Base-by-base conservation (phyloP, 1,140 invertebrate genomes). In the Pemphigus obesinymphae region DNA sequence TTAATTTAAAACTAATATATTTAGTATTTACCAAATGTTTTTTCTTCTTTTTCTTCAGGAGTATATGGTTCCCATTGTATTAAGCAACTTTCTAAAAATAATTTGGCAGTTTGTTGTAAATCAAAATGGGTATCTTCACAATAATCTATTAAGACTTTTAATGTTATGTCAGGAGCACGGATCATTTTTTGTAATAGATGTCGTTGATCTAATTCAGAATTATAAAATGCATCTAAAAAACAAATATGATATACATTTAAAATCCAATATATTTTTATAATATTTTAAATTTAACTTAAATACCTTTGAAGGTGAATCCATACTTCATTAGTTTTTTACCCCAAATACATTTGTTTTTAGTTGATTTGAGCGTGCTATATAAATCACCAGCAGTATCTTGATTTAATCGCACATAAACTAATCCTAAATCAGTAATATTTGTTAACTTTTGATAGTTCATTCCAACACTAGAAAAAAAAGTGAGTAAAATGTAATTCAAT, bases 61-160 rank as follows among this genome's bases (percentile, higher is more conserved):
- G 85, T 85, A 37, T 73, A 84, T n/a, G 88, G 87, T 80, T 85
- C 83, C 88, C 88, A 89, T 11, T 83, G 84, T 81, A 85, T 85
- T 40, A 88, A 50, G 37, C 86, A 68, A 7, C 84, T 84, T 84
- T 87, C 76, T 23, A 89, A 82, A 82, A 87, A 88, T 31, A 85
- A 82, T n/a, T 86, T 82, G 2, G 87, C 85, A 40, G 87, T 88
- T 63, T 87, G 85, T 75, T 87, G 84, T 3, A 83, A 31, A 76
- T 87, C 83, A 73, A 88, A 86, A 6, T 84, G 83, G 72, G 88
- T 87, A 82, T 85, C 84, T 6, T 26, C 23, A 55, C 87, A 88
- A 68, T 86, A 88, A 13, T 88, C 85, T 72, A 84, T 75, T 34
- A 88, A 80, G 7, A 87, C 61, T 20, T 85, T 31, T 26, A 87